Evolutionary conservation across 2,888 invertebrate species (phyloP), one percentile per base, ranked within the genome.

Genomic region (Hoplodrina ambigua): DNA sequence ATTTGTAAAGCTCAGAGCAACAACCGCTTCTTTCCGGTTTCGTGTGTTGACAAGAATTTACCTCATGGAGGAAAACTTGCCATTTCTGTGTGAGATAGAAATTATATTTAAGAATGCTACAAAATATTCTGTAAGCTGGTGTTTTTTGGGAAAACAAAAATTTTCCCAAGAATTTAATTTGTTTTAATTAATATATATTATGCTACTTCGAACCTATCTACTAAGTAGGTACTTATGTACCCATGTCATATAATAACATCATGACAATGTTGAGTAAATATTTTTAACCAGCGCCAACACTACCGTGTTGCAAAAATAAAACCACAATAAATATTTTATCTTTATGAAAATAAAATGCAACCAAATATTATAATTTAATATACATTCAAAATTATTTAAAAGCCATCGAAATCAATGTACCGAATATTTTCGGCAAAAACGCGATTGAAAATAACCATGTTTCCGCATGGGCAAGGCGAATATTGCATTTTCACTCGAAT

Each of bases 401-500:
- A 79, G 71, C 75, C 78, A 80, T 75, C 63, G 75, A 86, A 89
- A 87, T 87, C 85, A 88, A 83, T 86, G 84, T 85, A 67, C 83
- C 80, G 89, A 87, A 89, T 85, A 86, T 86, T 84, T 64, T 69
- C 71, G 81, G 83, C 84, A 87, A 88, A 88, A 89, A 87, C 72
- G 81, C 87, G 85, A 92, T 92, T 92, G 90, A 91, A 93, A 89
- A 93, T 93, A 93, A 91, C 91, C 86, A 84, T 88, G 89, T 92
- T 93, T 93, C 91, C 91, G 90, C 90, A 88, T 92, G 93, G 89
- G 88, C 89, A 91, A 92, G 90, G 92, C 90, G 94, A 92, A 94
- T 94, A 94, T 94, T 94, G 93, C 92, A 94, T 94, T 94, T 93
- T 90, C 92, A 86, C 91, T 89, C 85, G 91, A 89, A 93, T 94